phyloP scores from a whole-genome alignment of 2,113 vertebrate species.

The Microtus ochrogaster region DNA sequence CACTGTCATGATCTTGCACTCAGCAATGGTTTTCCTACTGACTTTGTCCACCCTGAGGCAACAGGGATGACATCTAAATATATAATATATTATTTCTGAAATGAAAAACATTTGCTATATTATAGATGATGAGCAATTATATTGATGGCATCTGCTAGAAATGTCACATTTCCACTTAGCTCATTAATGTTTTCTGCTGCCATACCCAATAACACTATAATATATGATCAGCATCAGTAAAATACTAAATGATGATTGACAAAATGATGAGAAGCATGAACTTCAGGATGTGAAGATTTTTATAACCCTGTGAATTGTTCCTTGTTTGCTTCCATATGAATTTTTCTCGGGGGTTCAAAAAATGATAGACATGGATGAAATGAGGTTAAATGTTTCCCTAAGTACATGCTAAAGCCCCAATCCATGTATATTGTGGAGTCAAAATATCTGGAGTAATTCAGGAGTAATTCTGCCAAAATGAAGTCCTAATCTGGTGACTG shows the following conservation, averaged over 20 bases:
- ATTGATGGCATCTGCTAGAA: not conserved
- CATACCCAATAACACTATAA: not conserved
- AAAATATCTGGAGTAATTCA: not conserved
- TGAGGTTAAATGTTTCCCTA: not conserved
- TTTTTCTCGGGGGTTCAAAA: not conserved
- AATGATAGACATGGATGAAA: not conserved
- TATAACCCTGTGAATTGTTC: not conserved
- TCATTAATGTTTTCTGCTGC: not conserved
- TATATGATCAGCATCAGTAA: not conserved
- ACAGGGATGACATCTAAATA: not conserved
- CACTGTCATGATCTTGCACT: not conserved
- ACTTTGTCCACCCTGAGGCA: not conserved
- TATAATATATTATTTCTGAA: slow-evolving; percentile 31
- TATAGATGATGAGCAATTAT: not conserved
- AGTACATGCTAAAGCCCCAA: not conserved
- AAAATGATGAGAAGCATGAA: not conserved
- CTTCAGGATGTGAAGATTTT: not conserved
- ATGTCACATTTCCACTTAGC: not conserved
- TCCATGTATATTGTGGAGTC: not conserved
- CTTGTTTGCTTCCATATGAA: not conserved
- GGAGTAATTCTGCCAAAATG: not conserved
- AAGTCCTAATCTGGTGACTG: not conserved
- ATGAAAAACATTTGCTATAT: not conserved
- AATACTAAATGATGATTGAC: slow-evolving; percentile 37
- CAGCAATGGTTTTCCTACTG: not conserved